Evolutionary conservation across 2,888 invertebrate genomes (phyloP).

Genomic region (Villa cingulata): DNA sequence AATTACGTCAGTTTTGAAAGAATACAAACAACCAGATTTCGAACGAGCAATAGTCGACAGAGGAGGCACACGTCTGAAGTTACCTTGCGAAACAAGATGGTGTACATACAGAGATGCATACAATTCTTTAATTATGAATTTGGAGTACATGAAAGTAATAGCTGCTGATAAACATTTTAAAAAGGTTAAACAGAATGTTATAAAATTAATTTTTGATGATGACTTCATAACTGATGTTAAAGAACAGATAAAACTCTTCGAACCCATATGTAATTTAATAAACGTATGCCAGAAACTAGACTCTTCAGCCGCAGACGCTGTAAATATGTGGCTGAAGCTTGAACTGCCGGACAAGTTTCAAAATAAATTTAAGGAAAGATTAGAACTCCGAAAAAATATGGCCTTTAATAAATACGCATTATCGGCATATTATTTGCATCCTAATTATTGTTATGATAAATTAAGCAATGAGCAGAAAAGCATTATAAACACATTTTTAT

Average conservation of each 20-base stretch:
- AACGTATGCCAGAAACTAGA: conserved; percentile 1
- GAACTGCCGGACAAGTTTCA: conserved; percentile 6
- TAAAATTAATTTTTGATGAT: conserved; percentile 8
- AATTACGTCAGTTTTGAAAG: background rate
- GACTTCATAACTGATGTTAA: conserved; percentile 5
- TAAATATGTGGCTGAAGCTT: conserved; percentile 8
- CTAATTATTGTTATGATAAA: background rate
- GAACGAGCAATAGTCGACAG: no score
- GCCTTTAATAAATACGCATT: background rate
- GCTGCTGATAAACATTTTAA: background rate
- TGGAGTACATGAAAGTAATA: no score
- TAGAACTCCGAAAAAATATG: background rate
- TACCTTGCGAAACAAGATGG: no score
- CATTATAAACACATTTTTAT: conserved; percentile 4
- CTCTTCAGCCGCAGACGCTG: conserved; percentile 8
- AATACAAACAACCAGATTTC: no score
- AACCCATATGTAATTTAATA: background rate
- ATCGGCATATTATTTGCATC: conserved; percentile 5
- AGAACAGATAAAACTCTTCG: background rate
- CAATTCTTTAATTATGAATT: no score
- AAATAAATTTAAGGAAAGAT: background rate
- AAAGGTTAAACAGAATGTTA: background rate
- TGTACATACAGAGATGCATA: no score
- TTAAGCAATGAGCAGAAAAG: background rate
- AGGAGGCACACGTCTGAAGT: no score